Base-by-base conservation (phyloP, 2,888 invertebrate genomes). In the Synergus itoensis region DNA sequence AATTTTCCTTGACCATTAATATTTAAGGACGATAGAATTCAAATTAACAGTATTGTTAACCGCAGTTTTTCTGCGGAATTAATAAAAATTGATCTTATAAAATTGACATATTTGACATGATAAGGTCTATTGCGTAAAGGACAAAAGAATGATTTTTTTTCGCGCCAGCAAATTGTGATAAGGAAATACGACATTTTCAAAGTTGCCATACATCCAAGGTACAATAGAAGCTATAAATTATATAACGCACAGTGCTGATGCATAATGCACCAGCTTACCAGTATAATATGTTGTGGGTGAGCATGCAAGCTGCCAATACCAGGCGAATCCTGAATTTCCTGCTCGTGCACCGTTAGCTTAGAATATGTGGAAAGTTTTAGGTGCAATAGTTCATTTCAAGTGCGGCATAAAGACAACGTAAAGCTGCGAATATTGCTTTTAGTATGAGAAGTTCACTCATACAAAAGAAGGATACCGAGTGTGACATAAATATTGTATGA, bases 231-330 rank as follows among this genome's bases (percentile, higher is more conserved):
- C 48, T 21, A 73, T 53, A 73, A 53, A 73, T 73, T 73, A 53
- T 53, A 73, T 73, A 73, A 53, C 36, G 48, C 48, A 73, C 12
- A 73, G 53, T 28, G 36, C 48, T 36, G 16, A 73, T 73, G 73
- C 73, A 73, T 73, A 73, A 73, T 73, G 73, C 73, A 73, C 73
- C 73, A 73, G 73, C 73, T 73, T 73, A 73, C 48, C 28, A 73
- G 36, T 53, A 73, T 69, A 69, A 69, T 69, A 69, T 69, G 73
- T 73, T 53, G 73, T 73, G 69, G 48, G n/a, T 48, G 48, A 73
- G 73, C 73, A 73, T 53, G 53, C 36, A 28, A 73, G 36, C 73
- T 73, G 73, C 53, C 73, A 73, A 73, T 73, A 73, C 11, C 73
- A 73, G 73, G 40, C 21, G 53, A 73, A 73, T 73, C 28, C 5